A percentile compares a stretch with the other conserved stretches of the same genome.
Evolutionary conservation across 2,888 invertebrate genomes (phyloP).

Genomic region (Arrhopalites spinosus): DNA sequence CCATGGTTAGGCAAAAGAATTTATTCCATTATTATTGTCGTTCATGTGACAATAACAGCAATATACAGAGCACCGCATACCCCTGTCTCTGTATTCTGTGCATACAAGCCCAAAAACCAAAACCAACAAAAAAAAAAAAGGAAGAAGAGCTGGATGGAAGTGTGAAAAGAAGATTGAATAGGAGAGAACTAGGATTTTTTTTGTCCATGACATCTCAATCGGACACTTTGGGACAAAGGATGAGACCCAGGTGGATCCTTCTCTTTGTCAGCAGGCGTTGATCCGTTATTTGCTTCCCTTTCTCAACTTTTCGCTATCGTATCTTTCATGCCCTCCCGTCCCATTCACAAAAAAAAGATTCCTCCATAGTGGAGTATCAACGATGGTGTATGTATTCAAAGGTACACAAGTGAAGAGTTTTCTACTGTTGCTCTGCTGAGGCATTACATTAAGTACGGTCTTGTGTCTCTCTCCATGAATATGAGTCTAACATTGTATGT

Average conservation of each 20-base stretch:
- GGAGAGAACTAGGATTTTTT: conserved; percentile 25
- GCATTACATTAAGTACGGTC: neutral
- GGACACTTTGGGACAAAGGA: conserved; percentile 54
- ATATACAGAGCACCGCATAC: too few species aligned
- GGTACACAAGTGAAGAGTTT: neutral
- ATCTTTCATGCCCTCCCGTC: conserved; percentile 19
- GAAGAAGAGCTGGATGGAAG: neutral
- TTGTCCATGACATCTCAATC: conserved; percentile 54
- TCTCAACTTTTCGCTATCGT: conserved; percentile 34
- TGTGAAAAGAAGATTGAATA: conserved; percentile 37
- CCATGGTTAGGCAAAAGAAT: neutral
- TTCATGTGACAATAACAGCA: too few species aligned
- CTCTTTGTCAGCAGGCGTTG: conserved; percentile 55
- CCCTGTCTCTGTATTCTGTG: too few species aligned
- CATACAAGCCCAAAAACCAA: too few species aligned
- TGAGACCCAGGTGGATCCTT: conserved; percentile 56
- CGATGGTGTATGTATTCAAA: neutral
- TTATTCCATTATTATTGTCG: too few species aligned
- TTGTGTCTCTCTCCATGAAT: too few species aligned
- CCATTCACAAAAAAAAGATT: conserved; percentile 26
- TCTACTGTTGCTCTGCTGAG: neutral
- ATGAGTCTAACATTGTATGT: neutral
- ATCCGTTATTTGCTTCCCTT: conserved; percentile 51
- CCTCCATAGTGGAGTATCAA: conserved; percentile 26
- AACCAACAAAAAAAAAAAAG: too few species aligned